Base-by-base conservation (phyloP, 1,140 invertebrate genomes). In the Helicorthomorpha holstii region DNA sequence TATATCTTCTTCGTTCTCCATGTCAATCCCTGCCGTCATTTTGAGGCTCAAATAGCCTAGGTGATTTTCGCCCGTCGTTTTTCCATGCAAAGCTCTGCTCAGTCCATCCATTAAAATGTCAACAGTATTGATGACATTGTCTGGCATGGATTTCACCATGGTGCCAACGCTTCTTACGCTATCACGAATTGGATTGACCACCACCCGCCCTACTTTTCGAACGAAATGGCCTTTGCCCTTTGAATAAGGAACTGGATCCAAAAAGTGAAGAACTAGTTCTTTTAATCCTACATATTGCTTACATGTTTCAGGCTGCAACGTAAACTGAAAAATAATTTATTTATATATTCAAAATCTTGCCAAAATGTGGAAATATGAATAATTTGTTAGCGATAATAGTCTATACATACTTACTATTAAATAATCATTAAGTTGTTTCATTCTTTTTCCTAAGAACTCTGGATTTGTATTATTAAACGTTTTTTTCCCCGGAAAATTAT, bases 381-480 rank as follows among this genome's bases (percentile, higher is more conserved):
- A 46, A 46, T 22, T 25, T 7, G 44, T 25, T 10, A 46, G 44
- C 44, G 12, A 7, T 34, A 34, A n/a, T n/a, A n/a, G 29, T 34
- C 7, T 7, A 34, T 7, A 46, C 4, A 4, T 7, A 12, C 48
- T 48, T 47, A 59, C 81, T 58, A 80, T 74, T 50, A 95, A 68
- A 70, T 92, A 95, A 27, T 73, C 75, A 63, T 92, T 89, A 3
- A 95, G 66, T 70, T 85, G 82, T 51, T 79, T 73, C 73, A 86
- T 89, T 27, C 91, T 71, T 59, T 79, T 82, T 64, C 95, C 89
- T 42, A 96, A 64, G 42, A 95, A 89, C 4, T 79, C 71, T 45
- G 85, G 70, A 51, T 88, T 89, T 64, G 88, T 85, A 64, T 94
- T 95, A 58, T 93, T 89, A 62, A 95, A 88, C 19, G 90, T 82